Conservation (phyloP, 1,140 invertebrate species). For the Zaprionus vittiger region DNA sequence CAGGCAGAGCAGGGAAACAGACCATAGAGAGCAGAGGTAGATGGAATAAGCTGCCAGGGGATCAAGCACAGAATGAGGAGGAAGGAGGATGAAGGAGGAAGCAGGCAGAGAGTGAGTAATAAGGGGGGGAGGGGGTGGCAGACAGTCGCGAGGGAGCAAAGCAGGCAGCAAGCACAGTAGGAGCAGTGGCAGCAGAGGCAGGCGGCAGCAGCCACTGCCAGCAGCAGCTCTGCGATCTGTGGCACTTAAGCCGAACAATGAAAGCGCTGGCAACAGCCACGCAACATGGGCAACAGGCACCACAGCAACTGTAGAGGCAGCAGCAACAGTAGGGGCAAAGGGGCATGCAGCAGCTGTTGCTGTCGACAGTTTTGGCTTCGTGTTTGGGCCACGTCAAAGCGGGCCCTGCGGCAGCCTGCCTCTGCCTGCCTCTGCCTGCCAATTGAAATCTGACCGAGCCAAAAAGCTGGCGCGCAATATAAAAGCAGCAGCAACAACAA, state of each 20-base stretch:
- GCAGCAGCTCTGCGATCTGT: conserved; percentile 47
- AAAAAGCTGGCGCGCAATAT: conserved; percentile 12
- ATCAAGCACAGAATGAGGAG: background rate
- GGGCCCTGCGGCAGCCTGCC: conserved; percentile 23
- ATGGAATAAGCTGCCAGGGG: background rate
- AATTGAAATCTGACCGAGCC: conserved; percentile 53
- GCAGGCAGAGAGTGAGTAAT: background rate
- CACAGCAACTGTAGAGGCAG: conserved; percentile 1
- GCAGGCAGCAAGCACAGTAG: background rate
- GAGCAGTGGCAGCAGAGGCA: conserved; percentile 4
- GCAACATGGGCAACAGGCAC: conserved; percentile 47
- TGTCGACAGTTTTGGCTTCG: conserved; percentile 14
- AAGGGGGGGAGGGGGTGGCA: too few relatives aligned
- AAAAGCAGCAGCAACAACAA: conserved; percentile 17
- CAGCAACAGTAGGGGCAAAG: background rate
- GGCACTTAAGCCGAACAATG: conserved; percentile 74
- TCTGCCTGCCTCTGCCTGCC: background rate
- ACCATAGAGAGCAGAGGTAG: background rate
- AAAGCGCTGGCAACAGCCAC: conserved; percentile 66
- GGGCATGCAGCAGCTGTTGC: conserved; percentile 1
- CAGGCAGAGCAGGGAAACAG: too few relatives aligned
- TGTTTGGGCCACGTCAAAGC: conserved; percentile 41
- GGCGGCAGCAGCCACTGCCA: background rate
- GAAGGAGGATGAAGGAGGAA: too few relatives aligned
- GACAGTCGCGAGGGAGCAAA: background rate